These are phyloP conservation scores for Geophilus truncorum DNA, from an alignment of 2,888 invertebrate genomes.

Conservation along the genomic window DNA sequence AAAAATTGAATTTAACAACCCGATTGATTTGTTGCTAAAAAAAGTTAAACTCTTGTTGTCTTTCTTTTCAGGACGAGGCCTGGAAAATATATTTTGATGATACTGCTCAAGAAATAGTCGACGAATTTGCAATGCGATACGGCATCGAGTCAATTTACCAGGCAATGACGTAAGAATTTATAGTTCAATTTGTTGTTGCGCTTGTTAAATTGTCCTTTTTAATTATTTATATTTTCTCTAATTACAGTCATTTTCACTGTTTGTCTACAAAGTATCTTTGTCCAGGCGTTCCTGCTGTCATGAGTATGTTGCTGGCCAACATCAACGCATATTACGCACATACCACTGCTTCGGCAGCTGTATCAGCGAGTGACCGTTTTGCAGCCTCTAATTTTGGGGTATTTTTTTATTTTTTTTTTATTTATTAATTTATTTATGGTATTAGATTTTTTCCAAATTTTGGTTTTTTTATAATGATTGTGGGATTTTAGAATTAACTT, in stretches of 20 bases:
- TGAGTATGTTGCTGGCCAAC: slow-evolving; percentile 97
- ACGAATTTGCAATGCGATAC: slow-evolving; percentile 99
- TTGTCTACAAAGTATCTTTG: slow-evolving; percentile 98
- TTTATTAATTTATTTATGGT: too few species aligned
- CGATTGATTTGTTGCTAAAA: not conserved
- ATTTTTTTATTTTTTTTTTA: slow-evolving; percentile 49
- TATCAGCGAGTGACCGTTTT: slow-evolving; percentile 97
- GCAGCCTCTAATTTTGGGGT: slow-evolving; percentile 99
- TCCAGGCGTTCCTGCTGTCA: slow-evolving; percentile 97
- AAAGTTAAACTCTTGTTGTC: not conserved
- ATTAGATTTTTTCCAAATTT: too few species aligned
- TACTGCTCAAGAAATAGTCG: slow-evolving; percentile 95
- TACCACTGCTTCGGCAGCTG: slow-evolving; percentile 94
- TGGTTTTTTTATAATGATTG: too few species aligned
- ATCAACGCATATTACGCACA: slow-evolving; percentile 99
- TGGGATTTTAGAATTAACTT: too few species aligned
- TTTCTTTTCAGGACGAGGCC: slow-evolving; percentile 70
- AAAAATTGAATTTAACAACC: too few species aligned
- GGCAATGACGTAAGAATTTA: slow-evolving; percentile 86
- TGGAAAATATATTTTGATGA: slow-evolving; percentile 99
- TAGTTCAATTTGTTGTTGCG: not conserved
- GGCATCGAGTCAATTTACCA: slow-evolving; percentile 99
- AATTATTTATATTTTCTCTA: too few species aligned
- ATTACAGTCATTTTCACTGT: slow-evolving; percentile 95
- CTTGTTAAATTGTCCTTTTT: not conserved